Base-by-base conservation (phyloP, 2,113 vertebrate species). In the Mormyrus lacerda region DNA sequence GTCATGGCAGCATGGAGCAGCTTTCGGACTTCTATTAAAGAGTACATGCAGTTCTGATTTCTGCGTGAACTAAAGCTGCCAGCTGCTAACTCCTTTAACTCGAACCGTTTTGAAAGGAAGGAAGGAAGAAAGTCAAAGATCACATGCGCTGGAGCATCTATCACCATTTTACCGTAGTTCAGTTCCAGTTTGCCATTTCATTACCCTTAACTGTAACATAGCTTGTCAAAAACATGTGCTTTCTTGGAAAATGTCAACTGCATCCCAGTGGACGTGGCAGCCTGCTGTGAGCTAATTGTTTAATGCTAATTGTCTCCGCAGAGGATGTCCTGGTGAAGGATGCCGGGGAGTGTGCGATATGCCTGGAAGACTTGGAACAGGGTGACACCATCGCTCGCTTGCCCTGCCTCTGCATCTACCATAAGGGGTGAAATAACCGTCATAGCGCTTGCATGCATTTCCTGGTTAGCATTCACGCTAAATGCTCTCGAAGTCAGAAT, bases 331-430 rank as follows among this genome's bases (percentile, higher is more conserved):
- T 99, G 94, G 97, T 96, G 93, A 99, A 97, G 95, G 98, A 99
- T 92, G 95, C 97, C 91, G 98, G 98, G 92, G 98, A 99, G 94
- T 99, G 98, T 97, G 94, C 98, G 93, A 98, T 99, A 95, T 99
- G 98, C 94, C 95, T 99, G 93, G 98, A 99, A 86, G 98, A 99
- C 83, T 91, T 99, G 95, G 95, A 97, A 93, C 98, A 99, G 94
- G 98, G 98, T 90, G 97, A 99, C 93, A 99, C 98, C n/a, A 99
- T 99, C 91, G 98, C 97, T 91, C 96, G 98, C 51, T 96, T 99
- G 95, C 98, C 98, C 89, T 99, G 98, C 92, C 97, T 99, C 93
- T 99, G 98, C 93, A 97, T 99, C 95, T 99, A 99, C 92, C 98
- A 99, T 92, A 99, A 99, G 96, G 97, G 97, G 98, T 97, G 95